These are phyloP conservation scores for Caradrina kadenii DNA, from an alignment of 2,888 invertebrate species.

Conservation along the genomic window DNA sequence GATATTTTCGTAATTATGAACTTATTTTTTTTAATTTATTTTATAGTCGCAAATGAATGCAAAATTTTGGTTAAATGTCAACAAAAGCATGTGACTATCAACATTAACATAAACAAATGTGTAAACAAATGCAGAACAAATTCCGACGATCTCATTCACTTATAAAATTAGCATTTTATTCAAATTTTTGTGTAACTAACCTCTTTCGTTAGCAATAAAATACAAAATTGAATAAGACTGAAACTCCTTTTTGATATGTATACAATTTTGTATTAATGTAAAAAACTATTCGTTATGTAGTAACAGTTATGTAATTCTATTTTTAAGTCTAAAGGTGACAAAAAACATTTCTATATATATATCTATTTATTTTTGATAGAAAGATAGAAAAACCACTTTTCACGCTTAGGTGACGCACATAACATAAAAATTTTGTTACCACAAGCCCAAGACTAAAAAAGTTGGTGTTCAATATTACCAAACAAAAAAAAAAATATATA, in stretches of 20 bases:
- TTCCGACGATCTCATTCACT: not conserved
- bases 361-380: no score
- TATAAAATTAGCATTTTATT: constrained; percentile 16
- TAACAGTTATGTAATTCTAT: not conserved
- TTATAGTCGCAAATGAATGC: not conserved
- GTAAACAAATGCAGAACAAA: constrained; percentile 11
- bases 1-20: no score
- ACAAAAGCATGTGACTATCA: constrained; percentile 6
- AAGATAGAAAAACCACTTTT: no score
- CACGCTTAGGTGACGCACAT: no score
- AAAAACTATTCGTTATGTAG: not conserved
- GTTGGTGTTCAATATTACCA: no score
- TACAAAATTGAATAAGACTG: not conserved
- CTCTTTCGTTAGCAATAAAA: constrained; percentile 7
- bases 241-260: no score
- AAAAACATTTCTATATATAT: not conserved
- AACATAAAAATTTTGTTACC: no score
- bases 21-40: no score
- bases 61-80: not conserved
- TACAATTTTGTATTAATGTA: not conserved
- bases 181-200: constrained; percentile 6
- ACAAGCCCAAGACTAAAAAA: no score
- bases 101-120: constrained; percentile 16
- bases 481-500: no score
- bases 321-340: no score